phyloP scores from a whole-genome alignment of 2,888 invertebrate species.

The Arctia plantaginis region DNA sequence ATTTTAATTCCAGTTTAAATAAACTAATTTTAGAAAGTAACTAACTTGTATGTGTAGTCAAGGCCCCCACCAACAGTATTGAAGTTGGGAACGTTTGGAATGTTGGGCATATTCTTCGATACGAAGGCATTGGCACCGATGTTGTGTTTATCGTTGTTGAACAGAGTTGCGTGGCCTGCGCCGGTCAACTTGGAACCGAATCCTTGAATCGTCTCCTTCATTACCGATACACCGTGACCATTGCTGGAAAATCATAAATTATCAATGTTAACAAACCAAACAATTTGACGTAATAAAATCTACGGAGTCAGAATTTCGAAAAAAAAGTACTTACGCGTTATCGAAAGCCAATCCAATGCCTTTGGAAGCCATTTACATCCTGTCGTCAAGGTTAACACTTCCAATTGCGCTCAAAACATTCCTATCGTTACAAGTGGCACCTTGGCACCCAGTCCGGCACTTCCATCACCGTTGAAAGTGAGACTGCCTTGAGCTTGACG shows the following conservation, averaged over 20 bases:
- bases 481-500: slow-evolving; percentile 31
- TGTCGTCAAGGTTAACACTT: slow-evolving; percentile 10
- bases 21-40: background rate
- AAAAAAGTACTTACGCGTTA: slow-evolving; percentile 24
- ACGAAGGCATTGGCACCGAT: slow-evolving; percentile 29
- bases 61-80: slow-evolving; percentile 41
- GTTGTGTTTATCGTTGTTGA: slow-evolving; percentile 49
- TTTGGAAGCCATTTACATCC: slow-evolving; percentile 18
- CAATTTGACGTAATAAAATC: background rate
- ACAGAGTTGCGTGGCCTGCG: slow-evolving; percentile 57
- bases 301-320: background rate
- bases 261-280: background rate
- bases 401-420: slow-evolving; percentile 33
- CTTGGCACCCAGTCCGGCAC: slow-evolving; percentile 16
- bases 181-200: slow-evolving; percentile 61
- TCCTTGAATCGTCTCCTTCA: slow-evolving; percentile 55
- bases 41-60: slow-evolving; percentile 26
- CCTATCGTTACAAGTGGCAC: slow-evolving; percentile 29
- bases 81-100: slow-evolving; percentile 25
- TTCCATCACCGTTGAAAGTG: slow-evolving; percentile 32
- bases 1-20: no score
- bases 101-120: slow-evolving; percentile 32
- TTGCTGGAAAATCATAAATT: slow-evolving; percentile 44
- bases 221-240: slow-evolving; percentile 54
- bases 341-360: slow-evolving; percentile 31